Percentiles rank a stretch among this genome's conserved stretches.
Evolutionary conservation across 2,797 vertebrate species (phyloP).

Genomic region (Loriculus beryllinus): DNA sequence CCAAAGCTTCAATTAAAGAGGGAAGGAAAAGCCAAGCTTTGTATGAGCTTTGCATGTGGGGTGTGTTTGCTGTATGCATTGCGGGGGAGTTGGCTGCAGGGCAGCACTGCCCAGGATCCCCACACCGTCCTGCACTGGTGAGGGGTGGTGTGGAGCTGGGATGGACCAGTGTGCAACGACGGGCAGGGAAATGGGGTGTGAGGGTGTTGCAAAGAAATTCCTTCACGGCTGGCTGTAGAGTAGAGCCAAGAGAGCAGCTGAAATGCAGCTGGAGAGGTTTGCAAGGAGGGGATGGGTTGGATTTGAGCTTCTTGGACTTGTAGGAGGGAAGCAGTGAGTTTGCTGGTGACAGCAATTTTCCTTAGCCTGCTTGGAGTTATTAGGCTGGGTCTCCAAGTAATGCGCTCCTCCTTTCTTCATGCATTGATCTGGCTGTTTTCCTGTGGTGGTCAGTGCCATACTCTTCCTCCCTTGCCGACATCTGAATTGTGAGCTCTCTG

Average conservation of each 20-base stretch:
- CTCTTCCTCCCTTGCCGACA: not conserved
- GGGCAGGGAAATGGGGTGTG: not conserved
- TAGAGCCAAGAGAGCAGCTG: not conserved
- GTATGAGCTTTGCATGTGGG: not conserved
- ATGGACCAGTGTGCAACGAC: rapidly evolving
- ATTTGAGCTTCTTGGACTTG: not conserved
- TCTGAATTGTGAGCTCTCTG: rapidly evolving
- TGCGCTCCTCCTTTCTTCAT: not conserved
- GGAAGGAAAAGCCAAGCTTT: rapidly evolving
- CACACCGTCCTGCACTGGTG: rapidly evolving
- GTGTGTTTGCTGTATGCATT: rapidly evolving
- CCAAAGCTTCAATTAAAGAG: rapidly evolving
- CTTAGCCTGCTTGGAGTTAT: rapidly evolving
- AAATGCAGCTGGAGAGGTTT: not conserved
- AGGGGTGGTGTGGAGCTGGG: not conserved
- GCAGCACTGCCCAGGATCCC: rapidly evolving
- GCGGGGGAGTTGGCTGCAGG: rapidly evolving
- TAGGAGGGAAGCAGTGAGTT: not conserved
- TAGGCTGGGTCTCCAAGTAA: not conserved
- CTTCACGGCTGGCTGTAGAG: rapidly evolving
- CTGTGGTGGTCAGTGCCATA: rapidly evolving
- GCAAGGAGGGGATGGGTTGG: not conserved
- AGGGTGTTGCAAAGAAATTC: not conserved
- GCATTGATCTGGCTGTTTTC: not conserved
- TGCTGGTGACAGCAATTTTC: not conserved